Base-by-base conservation (phyloP, 1,140 invertebrate genomes). In the Notospermus geniculatus region DNA sequence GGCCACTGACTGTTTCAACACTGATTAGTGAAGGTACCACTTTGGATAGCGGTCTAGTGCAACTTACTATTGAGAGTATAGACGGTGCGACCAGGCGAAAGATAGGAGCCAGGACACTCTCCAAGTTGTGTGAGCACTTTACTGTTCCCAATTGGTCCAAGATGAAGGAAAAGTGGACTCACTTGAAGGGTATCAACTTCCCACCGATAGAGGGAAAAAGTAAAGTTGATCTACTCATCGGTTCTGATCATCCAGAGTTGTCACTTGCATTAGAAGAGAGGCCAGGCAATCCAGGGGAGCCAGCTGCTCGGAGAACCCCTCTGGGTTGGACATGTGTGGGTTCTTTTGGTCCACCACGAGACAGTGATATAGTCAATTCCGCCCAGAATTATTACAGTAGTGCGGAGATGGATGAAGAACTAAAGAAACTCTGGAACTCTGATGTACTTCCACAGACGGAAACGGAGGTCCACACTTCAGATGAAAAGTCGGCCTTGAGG, bases 241-340 rank as follows among this genome's bases (percentile, higher is more conserved):
- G 22, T n/a, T 13, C 25, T n/a, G 50, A 53, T 22, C 50, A 53
- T 11, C 17, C 22, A 11, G 50, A 53, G 7, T 23, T 53, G 25
- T 9, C 11, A 9, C 25, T 13, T 23, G 17, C 5, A 28, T n/a
- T n/a, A n/a, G n/a, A n/a, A n/a, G n/a, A n/a, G n/a, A n/a, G n/a
- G n/a, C n/a, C n/a, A n/a, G 36, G 53, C 7, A 29, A 56, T 11
- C 36, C 36, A 2, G 60, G 54, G 15, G 39, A 57, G 53, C 54
- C 60, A 30, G 50, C 46, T 22, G 60, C 53, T 5, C 7, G 53
- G n/a, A 22, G 41, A 25, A 62, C 53, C 19, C 60, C 60, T 27
- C 43, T 62, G 45, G 41, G 60, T 4, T 62, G 53, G 60, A 62
- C 53, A 15, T 62, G 60, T 45, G 39, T 62, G 5, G 29, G 17